These are phyloP conservation scores for Chrysolina americana DNA, from an alignment of 2,888 invertebrate genomes.

Conservation along the genomic window DNA sequence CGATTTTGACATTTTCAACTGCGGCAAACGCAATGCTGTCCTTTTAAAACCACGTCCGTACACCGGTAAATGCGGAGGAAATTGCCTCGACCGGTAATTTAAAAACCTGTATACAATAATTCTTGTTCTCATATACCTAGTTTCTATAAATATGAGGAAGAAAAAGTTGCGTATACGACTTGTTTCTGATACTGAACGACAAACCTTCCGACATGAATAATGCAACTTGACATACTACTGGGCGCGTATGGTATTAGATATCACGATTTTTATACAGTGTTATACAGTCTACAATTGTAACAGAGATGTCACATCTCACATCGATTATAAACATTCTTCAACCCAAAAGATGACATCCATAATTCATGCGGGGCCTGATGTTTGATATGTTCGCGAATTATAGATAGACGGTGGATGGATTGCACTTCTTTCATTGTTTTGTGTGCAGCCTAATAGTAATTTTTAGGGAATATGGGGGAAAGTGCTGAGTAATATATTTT, in stretches of 20 bases:
- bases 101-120: slow-evolving; percentile 39
- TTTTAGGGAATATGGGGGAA: no score
- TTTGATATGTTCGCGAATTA: no score
- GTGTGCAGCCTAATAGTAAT: no score
- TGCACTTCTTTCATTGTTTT: no score
- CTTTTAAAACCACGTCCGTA: slow-evolving; percentile 1
- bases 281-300: no score
- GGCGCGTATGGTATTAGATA: not conserved
- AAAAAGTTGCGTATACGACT: slow-evolving; percentile 36
- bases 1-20: slow-evolving; percentile 4
- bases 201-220: slow-evolving; percentile 26
- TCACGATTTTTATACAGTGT: slow-evolving; percentile 2
- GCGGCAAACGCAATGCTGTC: not conserved
- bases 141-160: slow-evolving; percentile 40
- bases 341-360: no score
- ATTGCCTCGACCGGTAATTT: slow-evolving; percentile 10
- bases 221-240: slow-evolving; percentile 22
- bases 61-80: slow-evolving; percentile 24
- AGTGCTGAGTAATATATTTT: no score
- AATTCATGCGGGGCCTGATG: no score
- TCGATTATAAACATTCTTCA: no score
- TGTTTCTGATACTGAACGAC: not conserved
- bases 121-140: slow-evolving; percentile 40
- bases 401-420: no score
- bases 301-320: no score